Evolutionary conservation across 1,140 invertebrate species (phyloP).

Genomic region (Gonioctena quinquepunctata): DNA sequence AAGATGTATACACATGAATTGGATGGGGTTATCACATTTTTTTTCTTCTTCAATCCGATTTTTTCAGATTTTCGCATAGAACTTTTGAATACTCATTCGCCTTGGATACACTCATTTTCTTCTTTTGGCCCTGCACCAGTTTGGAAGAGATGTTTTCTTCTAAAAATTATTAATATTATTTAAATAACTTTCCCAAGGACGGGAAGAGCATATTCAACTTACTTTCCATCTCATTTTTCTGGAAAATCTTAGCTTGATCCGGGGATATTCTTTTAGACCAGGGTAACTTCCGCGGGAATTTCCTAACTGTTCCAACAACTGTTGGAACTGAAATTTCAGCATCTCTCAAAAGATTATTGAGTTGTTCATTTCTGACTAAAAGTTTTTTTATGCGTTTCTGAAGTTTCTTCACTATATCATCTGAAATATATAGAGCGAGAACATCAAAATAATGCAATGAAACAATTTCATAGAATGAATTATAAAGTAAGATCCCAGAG

Average conservation of each 20-base stretch:
- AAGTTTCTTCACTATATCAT: slow-evolving; percentile 51
- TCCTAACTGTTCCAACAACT: slow-evolving; percentile 40
- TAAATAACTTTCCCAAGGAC: background rate
- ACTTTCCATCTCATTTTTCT: slow-evolving; percentile 45
- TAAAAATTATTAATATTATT: background rate
- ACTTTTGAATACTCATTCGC: background rate
- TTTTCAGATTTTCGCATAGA: background rate
- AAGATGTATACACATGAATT: background rate
- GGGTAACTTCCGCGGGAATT: slow-evolving; percentile 26
- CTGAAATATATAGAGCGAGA: slow-evolving; percentile 37
- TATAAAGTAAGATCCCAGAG: too few relatives aligned
- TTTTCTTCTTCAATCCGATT: background rate
- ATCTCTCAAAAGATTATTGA: slow-evolving; percentile 54
- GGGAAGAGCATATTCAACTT: slow-evolving; percentile 18
- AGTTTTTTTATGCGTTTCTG: slow-evolving; percentile 55
- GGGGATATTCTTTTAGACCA: slow-evolving; percentile 44
- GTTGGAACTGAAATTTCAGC: slow-evolving; percentile 56
- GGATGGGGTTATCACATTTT: background rate
- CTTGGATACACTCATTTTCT: background rate
- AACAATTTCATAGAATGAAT: too few relatives aligned
- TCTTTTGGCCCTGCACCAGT: background rate
- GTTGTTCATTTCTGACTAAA: slow-evolving; percentile 55
- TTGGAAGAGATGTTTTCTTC: background rate
- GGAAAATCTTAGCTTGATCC: slow-evolving; percentile 41
- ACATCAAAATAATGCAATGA: too few relatives aligned